phyloP scores from a whole-genome alignment of 2,113 vertebrate genomes.

The Thunnus maccoyii region DNA sequence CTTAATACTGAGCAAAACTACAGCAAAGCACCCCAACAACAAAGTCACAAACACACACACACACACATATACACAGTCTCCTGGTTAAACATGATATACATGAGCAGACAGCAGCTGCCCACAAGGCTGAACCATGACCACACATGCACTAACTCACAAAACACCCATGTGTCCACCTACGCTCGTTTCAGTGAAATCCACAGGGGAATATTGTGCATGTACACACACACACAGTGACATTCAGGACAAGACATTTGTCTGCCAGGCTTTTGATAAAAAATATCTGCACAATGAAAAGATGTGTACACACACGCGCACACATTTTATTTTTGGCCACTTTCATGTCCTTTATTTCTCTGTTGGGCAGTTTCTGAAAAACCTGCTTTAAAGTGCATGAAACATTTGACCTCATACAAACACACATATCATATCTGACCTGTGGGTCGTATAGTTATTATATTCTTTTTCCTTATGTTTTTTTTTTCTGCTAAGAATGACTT shows the following conservation, averaged over 20 bases:
- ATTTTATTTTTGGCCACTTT: too few species aligned
- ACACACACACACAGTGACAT: background rate
- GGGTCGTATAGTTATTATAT: too few species aligned
- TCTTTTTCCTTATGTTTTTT: too few species aligned
- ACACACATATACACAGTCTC: background rate
- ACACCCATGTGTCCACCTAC: conserved; percentile 10
- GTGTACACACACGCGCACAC: background rate
- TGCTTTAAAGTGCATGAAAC: too few species aligned
- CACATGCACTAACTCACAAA: background rate
- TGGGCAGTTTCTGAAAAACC: too few species aligned
- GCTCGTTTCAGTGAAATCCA: background rate
- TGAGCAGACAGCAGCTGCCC: conserved; percentile 28
- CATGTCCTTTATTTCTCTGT: too few species aligned
- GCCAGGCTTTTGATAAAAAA: background rate
- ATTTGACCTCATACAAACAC: too few species aligned
- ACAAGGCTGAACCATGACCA: background rate
- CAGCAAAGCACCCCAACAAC: background rate
- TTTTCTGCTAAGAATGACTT: too few species aligned
- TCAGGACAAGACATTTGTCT: background rate
- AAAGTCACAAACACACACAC: conserved; percentile 1
- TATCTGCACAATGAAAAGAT: background rate
- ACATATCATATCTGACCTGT: too few species aligned
- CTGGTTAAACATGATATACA: background rate
- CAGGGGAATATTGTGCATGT: background rate
- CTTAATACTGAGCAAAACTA: background rate